Base-by-base conservation (phyloP, 2,113 vertebrate species). In the Pavo muticus region DNA sequence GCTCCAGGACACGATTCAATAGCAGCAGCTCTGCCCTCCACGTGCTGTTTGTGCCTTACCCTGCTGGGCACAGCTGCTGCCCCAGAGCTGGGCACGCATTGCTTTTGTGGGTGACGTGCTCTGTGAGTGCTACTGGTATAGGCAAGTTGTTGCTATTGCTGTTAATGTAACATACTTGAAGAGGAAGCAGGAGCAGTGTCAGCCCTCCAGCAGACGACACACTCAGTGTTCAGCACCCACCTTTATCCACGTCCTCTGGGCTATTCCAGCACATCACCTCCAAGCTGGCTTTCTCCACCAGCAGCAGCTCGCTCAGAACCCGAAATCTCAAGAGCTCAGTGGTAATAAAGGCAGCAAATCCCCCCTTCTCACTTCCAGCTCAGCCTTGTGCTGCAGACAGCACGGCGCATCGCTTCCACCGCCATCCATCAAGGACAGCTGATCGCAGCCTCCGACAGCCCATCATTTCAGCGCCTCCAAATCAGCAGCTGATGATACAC, bases 401-500 rank as follows among this genome's bases (percentile, higher is more conserved):
- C 74, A 77, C 92, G n/a, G 70, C 76, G 92, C 76, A 93, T 89
- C 81, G 40, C 72, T 56, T 90, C 87, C 8, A 45, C 57, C 60
- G 4, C 80, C 50, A 91, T 94, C 76, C 91, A 60, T 93, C 92
- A 95, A 93, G 91, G 85, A 59, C 63, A 17, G 86, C 71, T 95
- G 91, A 65, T 83, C 83, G 35, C 84, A 52, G 84, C 56, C 65
- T 74, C 95, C 1, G 17, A 83, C 92, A 94, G 93, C 94, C 76
- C 63, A 80, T 95, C 93, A 84, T 93, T 97, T 92, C 92, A 90
- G 80, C 94, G 94, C 93, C 84, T 95, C 84, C 72, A 79, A 93
- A 95, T 93, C 82, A 91, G 91, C 76, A 69, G 91, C 88, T 93
- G 91, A 95, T 90, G 91, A 95, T 94, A 90, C 42, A 32, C 89